phyloP scores from a whole-genome alignment of 2,888 invertebrate species.

The Brassicogethes aeneus region DNA sequence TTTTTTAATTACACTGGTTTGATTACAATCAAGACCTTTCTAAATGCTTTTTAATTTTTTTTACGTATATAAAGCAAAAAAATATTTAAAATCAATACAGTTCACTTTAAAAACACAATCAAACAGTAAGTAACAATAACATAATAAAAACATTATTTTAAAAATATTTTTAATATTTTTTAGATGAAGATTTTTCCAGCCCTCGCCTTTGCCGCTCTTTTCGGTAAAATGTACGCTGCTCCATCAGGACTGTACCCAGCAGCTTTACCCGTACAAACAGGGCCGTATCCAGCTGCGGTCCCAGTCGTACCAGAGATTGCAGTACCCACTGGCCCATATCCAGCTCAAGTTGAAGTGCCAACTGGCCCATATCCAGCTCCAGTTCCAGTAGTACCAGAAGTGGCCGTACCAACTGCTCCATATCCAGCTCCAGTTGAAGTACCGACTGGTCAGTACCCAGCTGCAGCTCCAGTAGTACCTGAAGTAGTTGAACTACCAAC shows the following conservation, averaged over 20 bases:
- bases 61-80: not conserved
- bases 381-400: slow-evolving; percentile 1
- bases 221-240: not conserved
- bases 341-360: not conserved
- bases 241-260: not conserved
- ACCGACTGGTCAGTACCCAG: not conserved
- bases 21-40: too few species aligned
- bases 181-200: not conserved
- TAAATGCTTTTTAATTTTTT: not conserved
- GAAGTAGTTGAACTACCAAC: slow-evolving; percentile 1
- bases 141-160: too few species aligned
- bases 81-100: not conserved
- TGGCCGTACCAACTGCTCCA: not conserved
- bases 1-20: too few species aligned
- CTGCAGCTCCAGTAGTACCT: not conserved
- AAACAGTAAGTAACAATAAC: not conserved
- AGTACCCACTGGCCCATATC: slow-evolving; percentile 1
- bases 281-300: slow-evolving; percentile 1
- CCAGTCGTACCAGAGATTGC: too few species aligned
- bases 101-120: not conserved
- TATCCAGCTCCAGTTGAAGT: slow-evolving; percentile 2
- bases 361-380: not conserved
- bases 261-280: not conserved
- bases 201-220: not conserved
- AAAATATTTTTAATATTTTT: too few species aligned